These are phyloP conservation scores for Drosophila yooni DNA, from an alignment of 2,888 invertebrate species.

Conservation along the genomic window DNA sequence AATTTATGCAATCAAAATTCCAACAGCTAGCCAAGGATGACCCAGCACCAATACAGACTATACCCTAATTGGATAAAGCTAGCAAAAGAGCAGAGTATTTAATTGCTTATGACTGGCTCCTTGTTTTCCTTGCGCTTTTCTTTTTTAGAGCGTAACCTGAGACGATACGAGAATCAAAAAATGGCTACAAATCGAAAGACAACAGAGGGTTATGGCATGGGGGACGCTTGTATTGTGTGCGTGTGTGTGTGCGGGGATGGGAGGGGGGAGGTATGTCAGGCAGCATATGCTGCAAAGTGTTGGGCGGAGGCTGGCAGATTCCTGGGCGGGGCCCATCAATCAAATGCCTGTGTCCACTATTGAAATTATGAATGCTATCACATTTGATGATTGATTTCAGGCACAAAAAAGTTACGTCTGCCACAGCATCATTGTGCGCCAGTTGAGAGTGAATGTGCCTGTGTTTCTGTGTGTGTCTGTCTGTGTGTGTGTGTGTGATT, in stretches of 20 bases:
- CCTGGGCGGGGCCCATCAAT: slow-evolving; percentile 62
- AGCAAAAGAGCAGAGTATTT: slow-evolving; percentile 56
- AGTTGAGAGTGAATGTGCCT: neutral
- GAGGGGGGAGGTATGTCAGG: neutral
- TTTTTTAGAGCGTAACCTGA: slow-evolving; percentile 47
- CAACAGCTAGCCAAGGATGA: slow-evolving; percentile 48
- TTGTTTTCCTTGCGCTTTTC: slow-evolving; percentile 12
- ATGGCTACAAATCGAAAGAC: slow-evolving; percentile 60
- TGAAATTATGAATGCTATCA: slow-evolving; percentile 79
- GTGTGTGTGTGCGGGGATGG: neutral
- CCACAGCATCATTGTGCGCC: slow-evolving; percentile 47
- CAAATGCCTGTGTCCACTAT: slow-evolving; percentile 75
- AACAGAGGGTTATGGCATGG: neutral
- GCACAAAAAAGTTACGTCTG: slow-evolving; percentile 46
- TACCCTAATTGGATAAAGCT: slow-evolving; percentile 63
- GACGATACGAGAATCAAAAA: slow-evolving; percentile 49
- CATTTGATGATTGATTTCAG: slow-evolving; percentile 75
- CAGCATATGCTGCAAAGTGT: slow-evolving; percentile 20
- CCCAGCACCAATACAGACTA: slow-evolving; percentile 15
- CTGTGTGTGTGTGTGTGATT: neutral
- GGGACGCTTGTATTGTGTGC: neutral
- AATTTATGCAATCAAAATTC: slow-evolving; percentile 80
- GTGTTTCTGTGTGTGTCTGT: neutral
- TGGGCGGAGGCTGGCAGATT: slow-evolving; percentile 33
- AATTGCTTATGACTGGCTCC: slow-evolving; percentile 68